Base-by-base conservation (phyloP, 2,797 vertebrate species). In the Aeoliscus strigatus region DNA sequence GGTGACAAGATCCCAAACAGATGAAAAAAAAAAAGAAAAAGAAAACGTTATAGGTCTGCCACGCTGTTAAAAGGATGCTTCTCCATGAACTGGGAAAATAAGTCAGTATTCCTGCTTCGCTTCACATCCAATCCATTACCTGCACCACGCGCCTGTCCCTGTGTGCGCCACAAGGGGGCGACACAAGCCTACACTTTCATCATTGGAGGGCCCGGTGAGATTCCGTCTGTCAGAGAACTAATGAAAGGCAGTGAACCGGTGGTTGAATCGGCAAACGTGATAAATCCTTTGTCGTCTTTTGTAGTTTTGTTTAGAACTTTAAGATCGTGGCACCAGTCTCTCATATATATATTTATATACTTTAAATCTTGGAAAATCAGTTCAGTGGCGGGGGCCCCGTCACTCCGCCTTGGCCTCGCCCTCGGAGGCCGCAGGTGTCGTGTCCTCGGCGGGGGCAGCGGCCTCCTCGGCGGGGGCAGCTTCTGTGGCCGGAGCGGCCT, bases 291-390 rank as follows among this genome's bases (percentile, higher is more conserved):
- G 61, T 82, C 72, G 86, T 84, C 80, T 78, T 80, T 75, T 74
- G 79, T 82, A 72, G 78, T 82, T 85, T 83, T 84, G 73, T 82
- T 83, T 85, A 81, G 67, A 84, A 87, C 82, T 86, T 85, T 74
- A 86, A 76, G 80, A 84, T 80, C 56, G 87, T 89, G 89, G 89
- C 87, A 87, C 85, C 32, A 84, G 86, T 88, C 86, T 88, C 83
- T 82, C 83, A 86, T 87, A 88, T 89, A 88, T 89, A 84, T 77
- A 87, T 89, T 85, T 85, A 88, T 88, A 88, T 88, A 88, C 57
- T 88, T 87, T 84, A 85, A n/a, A 86, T 88, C 79, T 89, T 86
- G 82, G 74, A 87, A 82, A 86, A 85, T 86, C 79, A 89, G 88
- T 90, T 81, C 80, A 52, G 82, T 66, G 61, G 70, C 71, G 58